Conservation (phyloP, 2,797 vertebrate genomes). For the Alosa sapidissima region DNA sequence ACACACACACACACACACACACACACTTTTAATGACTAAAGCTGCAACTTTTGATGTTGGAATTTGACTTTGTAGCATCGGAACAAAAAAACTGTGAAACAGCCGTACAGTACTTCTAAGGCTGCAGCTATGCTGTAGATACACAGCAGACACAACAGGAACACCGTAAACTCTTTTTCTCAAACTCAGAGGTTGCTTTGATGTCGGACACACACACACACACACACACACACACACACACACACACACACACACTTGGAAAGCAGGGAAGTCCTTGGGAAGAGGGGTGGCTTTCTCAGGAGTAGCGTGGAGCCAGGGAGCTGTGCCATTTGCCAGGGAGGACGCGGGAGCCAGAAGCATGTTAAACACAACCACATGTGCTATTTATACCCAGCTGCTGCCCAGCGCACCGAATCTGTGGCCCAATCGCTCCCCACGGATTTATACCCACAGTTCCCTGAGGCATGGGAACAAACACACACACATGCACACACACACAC, state of each 20-base stretch:
- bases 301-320: constrained; percentile 47
- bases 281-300: constrained; percentile 45
- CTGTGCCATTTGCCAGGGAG: constrained; percentile 56
- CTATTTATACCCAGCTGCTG: constrained; percentile 60
- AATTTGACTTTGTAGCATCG: background rate
- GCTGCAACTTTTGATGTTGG: background rate
- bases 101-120: background rate
- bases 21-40: background rate
- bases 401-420: background rate
- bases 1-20: no score
- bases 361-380: constrained; percentile 76
- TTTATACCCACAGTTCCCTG: background rate
- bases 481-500: background rate
- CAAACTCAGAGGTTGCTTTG: background rate
- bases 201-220: background rate
- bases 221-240: background rate
- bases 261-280: constrained; percentile 55
- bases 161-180: background rate
- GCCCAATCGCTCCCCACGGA: background rate
- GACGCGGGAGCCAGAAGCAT: constrained; percentile 63
- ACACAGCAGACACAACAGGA: background rate
- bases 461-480: background rate
- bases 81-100: background rate
- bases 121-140: background rate
- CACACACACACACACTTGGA: constrained; percentile 21